phyloP scores from a whole-genome alignment of 2,113 vertebrate genomes.

The Colius striatus region DNA sequence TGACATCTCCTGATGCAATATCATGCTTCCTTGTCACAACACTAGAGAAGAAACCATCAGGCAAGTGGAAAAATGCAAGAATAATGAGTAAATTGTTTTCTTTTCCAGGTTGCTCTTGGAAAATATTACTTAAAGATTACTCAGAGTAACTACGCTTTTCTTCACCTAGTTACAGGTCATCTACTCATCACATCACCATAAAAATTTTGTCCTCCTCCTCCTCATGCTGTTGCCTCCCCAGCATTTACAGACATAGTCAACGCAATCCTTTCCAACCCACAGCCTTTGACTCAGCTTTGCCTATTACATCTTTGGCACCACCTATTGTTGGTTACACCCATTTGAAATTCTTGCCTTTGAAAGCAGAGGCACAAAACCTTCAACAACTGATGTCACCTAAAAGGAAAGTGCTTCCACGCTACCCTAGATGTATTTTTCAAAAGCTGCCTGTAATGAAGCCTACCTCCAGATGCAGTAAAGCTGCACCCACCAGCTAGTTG shows the following conservation, averaged over 20 bases:
- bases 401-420: neutral
- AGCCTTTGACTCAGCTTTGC: conserved; percentile 2
- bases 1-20: neutral
- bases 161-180: conserved; percentile 20
- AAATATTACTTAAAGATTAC: neutral
- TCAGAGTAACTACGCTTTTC: neutral
- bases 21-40: neutral
- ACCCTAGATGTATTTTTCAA: neutral
- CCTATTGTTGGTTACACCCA: neutral
- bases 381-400: neutral
- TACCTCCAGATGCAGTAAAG: neutral
- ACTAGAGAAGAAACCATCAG: neutral
- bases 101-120: neutral
- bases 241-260: neutral
- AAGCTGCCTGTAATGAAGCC: neutral
- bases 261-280: neutral
- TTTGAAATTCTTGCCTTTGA: neutral
- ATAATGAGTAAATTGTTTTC: neutral
- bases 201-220: neutral
- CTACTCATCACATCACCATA: neutral
- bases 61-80: neutral
- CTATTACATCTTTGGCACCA: neutral
- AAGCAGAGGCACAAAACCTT: neutral
- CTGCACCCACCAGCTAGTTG: neutral
- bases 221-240: conserved; percentile 13